Evolutionary conservation across 2,113 vertebrate genomes (phyloP).

Genomic region (Myotis davidii): DNA sequence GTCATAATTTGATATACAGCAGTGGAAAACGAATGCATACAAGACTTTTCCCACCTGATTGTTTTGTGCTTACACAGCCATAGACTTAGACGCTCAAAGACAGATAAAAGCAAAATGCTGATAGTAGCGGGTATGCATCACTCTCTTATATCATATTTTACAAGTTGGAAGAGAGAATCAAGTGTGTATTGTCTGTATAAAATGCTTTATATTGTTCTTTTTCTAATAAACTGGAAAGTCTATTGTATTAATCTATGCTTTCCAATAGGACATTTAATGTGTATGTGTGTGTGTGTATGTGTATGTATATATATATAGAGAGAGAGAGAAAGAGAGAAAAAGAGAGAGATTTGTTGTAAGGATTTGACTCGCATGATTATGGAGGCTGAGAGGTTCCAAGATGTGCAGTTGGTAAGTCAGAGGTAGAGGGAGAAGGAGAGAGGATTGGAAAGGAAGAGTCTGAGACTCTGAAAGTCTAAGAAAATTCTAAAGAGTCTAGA

Average conservation of each 20-base stretch:
- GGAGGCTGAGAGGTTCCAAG: not conserved
- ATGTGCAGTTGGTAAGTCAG: not conserved
- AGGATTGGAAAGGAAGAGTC: not conserved
- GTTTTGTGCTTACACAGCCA: not conserved
- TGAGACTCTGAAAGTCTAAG: not conserved
- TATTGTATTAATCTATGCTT: not conserved
- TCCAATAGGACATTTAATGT: not conserved
- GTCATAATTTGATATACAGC: not conserved
- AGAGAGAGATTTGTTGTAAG: not conserved
- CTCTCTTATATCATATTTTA: not conserved
- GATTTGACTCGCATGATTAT: not conserved
- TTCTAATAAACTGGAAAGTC: not conserved
- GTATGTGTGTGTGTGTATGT: too few relatives aligned
- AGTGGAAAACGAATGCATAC: not conserved
- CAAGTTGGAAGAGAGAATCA: not conserved
- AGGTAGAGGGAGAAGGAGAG: not conserved
- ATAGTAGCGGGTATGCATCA: too few relatives aligned
- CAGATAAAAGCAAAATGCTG: not conserved
- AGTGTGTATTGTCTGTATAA: not conserved
- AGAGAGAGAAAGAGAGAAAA: not conserved
- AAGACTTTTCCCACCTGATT: not conserved
- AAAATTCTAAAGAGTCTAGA: not conserved
- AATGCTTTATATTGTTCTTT: not conserved
- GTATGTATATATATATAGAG: too few relatives aligned
- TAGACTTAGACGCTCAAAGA: not conserved